A percentile compares a stretch with the other conserved stretches of the same genome.
Evolutionary conservation across 2,888 invertebrate genomes (phyloP).

Genomic region (Notodonta dromedarius): DNA sequence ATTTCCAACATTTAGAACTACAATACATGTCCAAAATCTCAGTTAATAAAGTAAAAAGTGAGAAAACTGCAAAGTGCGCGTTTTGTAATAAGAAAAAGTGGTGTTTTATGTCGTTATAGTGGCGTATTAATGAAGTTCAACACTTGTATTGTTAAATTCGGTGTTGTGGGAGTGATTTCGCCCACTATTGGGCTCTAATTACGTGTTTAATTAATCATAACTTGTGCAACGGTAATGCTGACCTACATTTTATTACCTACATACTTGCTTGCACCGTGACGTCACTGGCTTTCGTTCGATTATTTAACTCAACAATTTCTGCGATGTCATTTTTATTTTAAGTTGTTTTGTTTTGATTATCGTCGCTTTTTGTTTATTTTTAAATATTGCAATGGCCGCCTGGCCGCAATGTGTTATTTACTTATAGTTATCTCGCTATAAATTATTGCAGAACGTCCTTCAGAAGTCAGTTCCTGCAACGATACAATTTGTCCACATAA

Average conservation of each 20-base stretch:
- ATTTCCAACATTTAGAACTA: conserved; percentile 5
- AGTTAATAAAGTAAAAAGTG: conserved; percentile 10
- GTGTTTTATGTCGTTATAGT: conserved; percentile 16
- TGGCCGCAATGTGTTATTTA: background rate
- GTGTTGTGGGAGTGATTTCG: conserved; percentile 9
- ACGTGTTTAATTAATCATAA: background rate
- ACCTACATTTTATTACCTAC: conserved; percentile 33
- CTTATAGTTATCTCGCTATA: background rate
- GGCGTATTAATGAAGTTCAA: conserved; percentile 26
- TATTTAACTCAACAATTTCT: conserved; percentile 19
- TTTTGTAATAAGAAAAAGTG: conserved; percentile 28
- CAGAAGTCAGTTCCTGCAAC: background rate
- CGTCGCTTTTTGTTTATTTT: background rate
- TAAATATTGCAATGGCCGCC: background rate
- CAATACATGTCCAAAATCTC: conserved; percentile 12
- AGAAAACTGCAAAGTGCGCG: conserved; percentile 11
- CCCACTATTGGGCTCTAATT: conserved; percentile 8
- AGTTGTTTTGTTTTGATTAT: background rate
- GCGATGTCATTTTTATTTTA: background rate
- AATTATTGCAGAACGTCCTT: background rate
- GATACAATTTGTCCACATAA: background rate
- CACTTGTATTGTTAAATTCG: conserved; percentile 12
- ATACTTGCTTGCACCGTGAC: conserved; percentile 41
- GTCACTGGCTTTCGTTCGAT: conserved; percentile 39
- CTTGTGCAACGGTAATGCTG: conserved; percentile 30